These are phyloP conservation scores for Operophtera brumata DNA, from an alignment of 2,888 invertebrate genomes.

Conservation along the genomic window DNA sequence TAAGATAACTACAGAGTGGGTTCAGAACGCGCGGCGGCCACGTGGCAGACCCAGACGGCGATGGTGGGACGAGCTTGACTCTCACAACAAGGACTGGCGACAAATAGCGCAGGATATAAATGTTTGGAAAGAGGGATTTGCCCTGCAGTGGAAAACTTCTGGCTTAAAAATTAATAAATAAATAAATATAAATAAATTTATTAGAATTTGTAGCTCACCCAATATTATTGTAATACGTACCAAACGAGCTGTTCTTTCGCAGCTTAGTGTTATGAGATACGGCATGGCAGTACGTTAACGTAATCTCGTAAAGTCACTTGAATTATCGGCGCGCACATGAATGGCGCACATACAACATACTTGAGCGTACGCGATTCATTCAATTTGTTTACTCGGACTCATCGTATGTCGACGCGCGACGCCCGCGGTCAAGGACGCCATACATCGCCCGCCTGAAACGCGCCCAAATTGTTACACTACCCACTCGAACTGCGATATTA, in stretches of 20 bases:
- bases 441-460: slow-evolving; percentile 64
- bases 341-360: slow-evolving; percentile 63
- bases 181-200: no score
- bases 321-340: slow-evolving; percentile 74
- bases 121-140: no score
- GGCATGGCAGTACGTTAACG: slow-evolving; percentile 18
- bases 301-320: slow-evolving; percentile 37
- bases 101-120: no score
- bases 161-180: no score
- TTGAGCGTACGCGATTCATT: slow-evolving; percentile 76
- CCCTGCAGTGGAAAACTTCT: no score
- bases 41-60: no score
- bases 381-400: slow-evolving; percentile 73
- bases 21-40: no score
- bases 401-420: slow-evolving; percentile 54
- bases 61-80: no score
- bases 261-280: slow-evolving; percentile 28
- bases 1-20: no score
- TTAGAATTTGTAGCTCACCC: no score
- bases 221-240: neutral
- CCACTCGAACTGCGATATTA: slow-evolving; percentile 43
- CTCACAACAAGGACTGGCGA: no score
- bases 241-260: slow-evolving; percentile 21
- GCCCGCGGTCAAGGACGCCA: slow-evolving; percentile 68
- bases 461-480: slow-evolving; percentile 41